A percentile compares a stretch with the other conserved stretches of the same genome.
Conservation (phyloP, 2,888 invertebrate genomes). For the Dioctria linearis region DNA sequence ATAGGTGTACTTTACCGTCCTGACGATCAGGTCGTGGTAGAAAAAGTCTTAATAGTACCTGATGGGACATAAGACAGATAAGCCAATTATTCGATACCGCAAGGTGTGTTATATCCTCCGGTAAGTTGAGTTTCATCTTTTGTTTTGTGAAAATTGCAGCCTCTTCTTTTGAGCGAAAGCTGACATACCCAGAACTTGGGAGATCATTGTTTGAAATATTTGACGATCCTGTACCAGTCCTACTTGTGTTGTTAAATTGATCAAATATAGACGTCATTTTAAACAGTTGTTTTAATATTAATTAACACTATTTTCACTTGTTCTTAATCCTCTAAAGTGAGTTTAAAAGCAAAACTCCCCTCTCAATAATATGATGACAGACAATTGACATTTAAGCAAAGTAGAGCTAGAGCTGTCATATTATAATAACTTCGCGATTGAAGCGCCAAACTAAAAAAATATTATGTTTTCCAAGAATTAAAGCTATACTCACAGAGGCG, state of each 20-base stretch:
- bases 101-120: conserved; percentile 84
- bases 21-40: conserved; percentile 83
- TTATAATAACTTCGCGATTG: too few relatives aligned
- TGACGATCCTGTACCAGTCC: conserved; percentile 65
- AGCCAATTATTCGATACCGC: conserved; percentile 87
- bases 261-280: conserved; percentile 87
- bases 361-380: too few relatives aligned
- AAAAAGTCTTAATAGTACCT: conserved; percentile 85
- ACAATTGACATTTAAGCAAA: too few relatives aligned
- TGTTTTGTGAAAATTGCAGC: conserved; percentile 90
- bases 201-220: conserved; percentile 69
- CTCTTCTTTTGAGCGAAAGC: conserved; percentile 78
- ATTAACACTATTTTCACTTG: too few relatives aligned
- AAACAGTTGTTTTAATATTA: not conserved
- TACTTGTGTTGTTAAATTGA: conserved; percentile 87
- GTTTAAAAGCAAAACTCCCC: too few relatives aligned
- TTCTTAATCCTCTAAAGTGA: too few relatives aligned
- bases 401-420: too few relatives aligned
- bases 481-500: too few relatives aligned
- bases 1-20: conserved; percentile 76
- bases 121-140: conserved; percentile 85
- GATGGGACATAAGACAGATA: conserved; percentile 87
- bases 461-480: too few relatives aligned
- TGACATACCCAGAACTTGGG: conserved; percentile 74
- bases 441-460: too few relatives aligned